Percentiles rank a stretch among this genome's conserved stretches.
Conservation (phyloP, 1,140 invertebrate genomes). For the Monomorium pharaonis region DNA sequence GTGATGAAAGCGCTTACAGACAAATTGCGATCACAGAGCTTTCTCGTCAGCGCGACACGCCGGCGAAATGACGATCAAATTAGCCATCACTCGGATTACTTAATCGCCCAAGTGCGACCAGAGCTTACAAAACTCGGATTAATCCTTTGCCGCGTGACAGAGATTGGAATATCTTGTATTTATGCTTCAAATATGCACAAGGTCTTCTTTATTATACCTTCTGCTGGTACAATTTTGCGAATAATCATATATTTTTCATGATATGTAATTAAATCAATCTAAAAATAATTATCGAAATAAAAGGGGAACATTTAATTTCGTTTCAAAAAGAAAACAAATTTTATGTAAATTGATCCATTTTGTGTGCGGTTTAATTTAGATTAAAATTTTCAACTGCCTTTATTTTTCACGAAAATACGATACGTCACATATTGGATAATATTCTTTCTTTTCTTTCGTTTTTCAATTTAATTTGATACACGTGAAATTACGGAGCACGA, state of each 20-base stretch:
- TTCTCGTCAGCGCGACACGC: constrained; percentile 15
- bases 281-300: neutral
- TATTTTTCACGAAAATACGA: neutral
- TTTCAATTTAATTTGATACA: neutral
- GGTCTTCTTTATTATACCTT: neutral
- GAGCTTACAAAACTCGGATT: neutral
- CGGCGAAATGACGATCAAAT: constrained; percentile 39
- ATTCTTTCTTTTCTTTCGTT: neutral
- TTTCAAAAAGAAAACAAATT: constrained; percentile 9
- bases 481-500: neutral
- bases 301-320: neutral
- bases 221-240: neutral
- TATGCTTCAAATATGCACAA: neutral
- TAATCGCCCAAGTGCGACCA: neutral
- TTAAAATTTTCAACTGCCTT: constrained; percentile 7
- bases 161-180: neutral
- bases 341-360: constrained; percentile 22
- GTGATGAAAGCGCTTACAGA: constrained; percentile 19
- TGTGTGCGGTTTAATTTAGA: constrained; percentile 10
- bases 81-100: constrained; percentile 26
- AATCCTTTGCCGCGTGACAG: neutral
- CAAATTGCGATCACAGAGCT: constrained; percentile 52
- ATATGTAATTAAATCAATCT: neutral
- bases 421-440: neutral
- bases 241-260: neutral